phyloP scores from a whole-genome alignment of 2,888 invertebrate genomes.

The Protula sp. region DNA sequence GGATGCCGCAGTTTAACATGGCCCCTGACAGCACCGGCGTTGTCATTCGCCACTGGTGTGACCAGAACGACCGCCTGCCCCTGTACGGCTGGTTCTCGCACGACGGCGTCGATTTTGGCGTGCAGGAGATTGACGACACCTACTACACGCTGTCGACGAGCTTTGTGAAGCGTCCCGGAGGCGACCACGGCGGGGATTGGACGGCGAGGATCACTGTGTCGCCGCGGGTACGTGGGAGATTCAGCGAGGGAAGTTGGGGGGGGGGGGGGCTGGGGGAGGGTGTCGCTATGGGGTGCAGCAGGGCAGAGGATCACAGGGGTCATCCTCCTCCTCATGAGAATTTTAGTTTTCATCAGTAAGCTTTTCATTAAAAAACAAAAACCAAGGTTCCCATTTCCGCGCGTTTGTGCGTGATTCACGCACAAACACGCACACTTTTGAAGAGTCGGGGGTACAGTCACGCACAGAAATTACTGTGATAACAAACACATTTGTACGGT shows the following conservation, averaged over 20 bases:
- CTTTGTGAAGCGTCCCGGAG: conserved; percentile 79
- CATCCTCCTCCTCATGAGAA: neutral
- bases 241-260: neutral
- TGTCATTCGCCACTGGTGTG: conserved; percentile 85
- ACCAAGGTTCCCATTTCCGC: too few species aligned
- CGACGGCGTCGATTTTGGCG: conserved; percentile 86
- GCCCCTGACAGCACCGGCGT: conserved; percentile 17
- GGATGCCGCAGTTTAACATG: conserved; percentile 73
- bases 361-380: too few species aligned
- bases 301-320: neutral
- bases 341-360: neutral
- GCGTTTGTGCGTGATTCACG: too few species aligned
- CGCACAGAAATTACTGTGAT: too few species aligned
- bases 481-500: too few species aligned
- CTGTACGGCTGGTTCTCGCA: conserved; percentile 86
- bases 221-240: conserved; percentile 54
- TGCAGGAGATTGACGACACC: conserved; percentile 80
- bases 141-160: conserved; percentile 74
- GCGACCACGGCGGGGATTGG: conserved; percentile 86
- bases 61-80: conserved; percentile 60
- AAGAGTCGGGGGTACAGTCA: too few species aligned
- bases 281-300: neutral
- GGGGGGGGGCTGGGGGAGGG: neutral
- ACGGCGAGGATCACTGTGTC: conserved; percentile 72
- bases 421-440: too few species aligned